Percentiles rank a stretch among this genome's conserved stretches.
Conservation (phyloP, 2,888 invertebrate species). For the Lepetodrilus schrolli region DNA sequence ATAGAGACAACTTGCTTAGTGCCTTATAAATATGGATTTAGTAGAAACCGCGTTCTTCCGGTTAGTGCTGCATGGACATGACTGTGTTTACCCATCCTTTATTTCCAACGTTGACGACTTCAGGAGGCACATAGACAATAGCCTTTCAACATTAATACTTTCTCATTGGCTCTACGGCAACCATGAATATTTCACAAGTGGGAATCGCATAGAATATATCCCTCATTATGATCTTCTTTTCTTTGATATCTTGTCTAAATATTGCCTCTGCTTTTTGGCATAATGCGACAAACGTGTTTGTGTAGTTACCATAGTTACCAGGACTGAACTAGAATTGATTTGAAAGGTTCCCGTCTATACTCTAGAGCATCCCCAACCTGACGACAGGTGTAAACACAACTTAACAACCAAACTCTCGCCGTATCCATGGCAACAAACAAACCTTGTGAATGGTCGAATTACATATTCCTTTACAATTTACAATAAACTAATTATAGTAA, state of each 20-base stretch:
- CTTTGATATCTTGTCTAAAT: constrained; percentile 20
- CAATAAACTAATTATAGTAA: too few relatives aligned
- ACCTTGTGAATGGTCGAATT: too few relatives aligned
- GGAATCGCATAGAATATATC: not conserved
- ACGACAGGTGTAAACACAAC: not conserved
- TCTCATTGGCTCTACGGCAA: not conserved
- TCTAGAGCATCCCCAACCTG: not conserved
- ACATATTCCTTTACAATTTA: too few relatives aligned
- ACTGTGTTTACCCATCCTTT: too few relatives aligned
- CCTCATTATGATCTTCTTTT: not conserved
- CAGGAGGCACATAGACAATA: too few relatives aligned
- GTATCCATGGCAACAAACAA: not conserved
- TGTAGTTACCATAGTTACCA: not conserved
- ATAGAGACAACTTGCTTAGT: too few relatives aligned
- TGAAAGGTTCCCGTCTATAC: not conserved
- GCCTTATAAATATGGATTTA: too few relatives aligned
- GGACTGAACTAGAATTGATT: constrained; percentile 1
- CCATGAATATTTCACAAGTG: constrained; percentile 16
- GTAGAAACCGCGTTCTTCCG: too few relatives aligned
- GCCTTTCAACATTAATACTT: too few relatives aligned
- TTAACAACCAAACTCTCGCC: not conserved
- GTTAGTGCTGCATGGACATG: too few relatives aligned
- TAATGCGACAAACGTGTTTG: constrained; percentile 18
- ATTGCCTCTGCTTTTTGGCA: not conserved
- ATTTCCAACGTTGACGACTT: too few relatives aligned